Evolutionary conservation across 64 coral and sea anemone genomes (phyloP).

Genomic region (Acropora yongei): DNA sequence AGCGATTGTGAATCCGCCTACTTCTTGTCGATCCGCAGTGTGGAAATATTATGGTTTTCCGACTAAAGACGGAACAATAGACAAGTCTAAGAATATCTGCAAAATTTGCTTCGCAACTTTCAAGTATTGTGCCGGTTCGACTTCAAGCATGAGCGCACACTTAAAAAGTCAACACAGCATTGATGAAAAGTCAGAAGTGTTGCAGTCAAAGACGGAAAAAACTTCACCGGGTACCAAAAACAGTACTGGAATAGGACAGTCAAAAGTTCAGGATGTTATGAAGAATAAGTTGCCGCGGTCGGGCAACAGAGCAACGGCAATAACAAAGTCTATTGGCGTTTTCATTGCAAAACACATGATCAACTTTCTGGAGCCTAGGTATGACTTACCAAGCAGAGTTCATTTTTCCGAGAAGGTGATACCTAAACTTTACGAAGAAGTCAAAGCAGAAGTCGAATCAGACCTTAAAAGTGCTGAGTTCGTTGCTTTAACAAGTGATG

Average conservation of each 20-base stretch:
- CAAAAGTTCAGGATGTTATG: not conserved
- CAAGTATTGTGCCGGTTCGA: not conserved
- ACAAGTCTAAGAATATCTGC: not conserved
- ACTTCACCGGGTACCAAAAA: not conserved
- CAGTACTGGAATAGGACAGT: not conserved
- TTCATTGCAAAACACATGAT: constrained; percentile 6
- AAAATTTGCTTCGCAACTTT: not conserved
- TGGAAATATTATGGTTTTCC: not conserved
- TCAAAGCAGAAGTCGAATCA: constrained; percentile 16
- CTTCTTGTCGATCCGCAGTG: not conserved
- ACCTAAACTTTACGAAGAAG: constrained; percentile 24
- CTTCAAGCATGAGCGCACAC: not conserved
- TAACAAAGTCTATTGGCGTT: not conserved
- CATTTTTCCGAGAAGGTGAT: constrained; percentile 18
- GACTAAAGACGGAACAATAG: not conserved
- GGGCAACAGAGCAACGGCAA: not conserved
- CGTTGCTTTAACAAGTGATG: constrained; percentile 24
- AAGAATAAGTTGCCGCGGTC: not conserved
- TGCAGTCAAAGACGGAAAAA: not conserved
- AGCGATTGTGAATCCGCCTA: not conserved
- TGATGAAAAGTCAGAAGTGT: not conserved
- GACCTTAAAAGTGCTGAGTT: not conserved
- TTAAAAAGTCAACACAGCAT: not conserved
- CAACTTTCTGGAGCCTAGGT: not conserved
- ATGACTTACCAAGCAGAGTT: not conserved